These are phyloP conservation scores for Baryphthengus martii DNA, from an alignment of 2,113 vertebrate species.

Conservation along the genomic window DNA sequence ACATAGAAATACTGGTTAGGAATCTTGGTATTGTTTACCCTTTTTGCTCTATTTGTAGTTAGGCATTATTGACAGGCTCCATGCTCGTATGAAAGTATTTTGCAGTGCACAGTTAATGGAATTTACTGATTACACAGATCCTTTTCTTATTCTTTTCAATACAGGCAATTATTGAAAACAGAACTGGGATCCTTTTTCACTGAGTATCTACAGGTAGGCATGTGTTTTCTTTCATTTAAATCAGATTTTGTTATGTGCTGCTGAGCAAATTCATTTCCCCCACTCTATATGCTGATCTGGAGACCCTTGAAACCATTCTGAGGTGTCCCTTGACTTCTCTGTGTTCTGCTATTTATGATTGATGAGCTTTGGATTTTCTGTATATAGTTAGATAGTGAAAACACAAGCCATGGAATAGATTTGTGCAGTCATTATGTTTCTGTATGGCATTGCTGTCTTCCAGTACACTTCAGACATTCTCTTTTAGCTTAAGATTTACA, in stretches of 20 bases:
- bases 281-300: background rate
- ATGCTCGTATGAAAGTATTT: background rate
- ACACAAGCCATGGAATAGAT: background rate
- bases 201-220: slow-evolving; percentile 89
- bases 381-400: background rate
- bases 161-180: slow-evolving; percentile 92
- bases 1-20: background rate
- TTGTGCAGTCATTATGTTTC: background rate
- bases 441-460: background rate
- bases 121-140: background rate
- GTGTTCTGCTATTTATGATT: background rate
- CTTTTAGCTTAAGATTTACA: background rate
- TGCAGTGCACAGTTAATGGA: background rate
- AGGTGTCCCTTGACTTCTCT: background rate
- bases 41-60: background rate
- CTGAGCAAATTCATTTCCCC: background rate
- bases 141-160: slow-evolving; percentile 17
- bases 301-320: background rate
- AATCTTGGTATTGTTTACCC: background rate
- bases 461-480: background rate
- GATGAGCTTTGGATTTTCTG: background rate
- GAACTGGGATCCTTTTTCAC: slow-evolving; percentile 97
- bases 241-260: background rate
- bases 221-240: background rate
- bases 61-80: background rate